Conservation (phyloP, 2,113 vertebrate species). For the Alligator sinensis region DNA sequence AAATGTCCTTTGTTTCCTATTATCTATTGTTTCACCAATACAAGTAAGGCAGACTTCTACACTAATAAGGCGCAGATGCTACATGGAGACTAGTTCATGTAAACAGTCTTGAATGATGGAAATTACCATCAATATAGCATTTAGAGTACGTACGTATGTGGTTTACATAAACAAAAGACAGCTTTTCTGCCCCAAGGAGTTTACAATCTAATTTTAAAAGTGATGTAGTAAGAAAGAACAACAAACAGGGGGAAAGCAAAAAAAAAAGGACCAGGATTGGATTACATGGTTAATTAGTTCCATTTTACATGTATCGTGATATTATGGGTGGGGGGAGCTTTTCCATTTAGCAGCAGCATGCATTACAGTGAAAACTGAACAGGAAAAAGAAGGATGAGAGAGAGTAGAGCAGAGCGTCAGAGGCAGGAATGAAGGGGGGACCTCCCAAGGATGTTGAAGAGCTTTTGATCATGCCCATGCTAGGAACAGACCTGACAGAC, state of each 20-base stretch:
- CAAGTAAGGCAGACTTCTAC: neutral
- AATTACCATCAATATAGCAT: neutral
- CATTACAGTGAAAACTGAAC: neutral
- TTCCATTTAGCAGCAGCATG: neutral
- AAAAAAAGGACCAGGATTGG: neutral
- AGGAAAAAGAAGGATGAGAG: neutral
- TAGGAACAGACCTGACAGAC: neutral
- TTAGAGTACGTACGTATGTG: neutral
- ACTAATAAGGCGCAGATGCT: neutral
- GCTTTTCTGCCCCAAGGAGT: neutral
- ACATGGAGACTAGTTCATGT: neutral
- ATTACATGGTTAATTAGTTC: slow-evolving; percentile 17
- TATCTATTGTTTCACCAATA: slow-evolving; percentile 16
- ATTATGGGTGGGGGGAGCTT: neutral
- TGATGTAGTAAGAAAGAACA: neutral
- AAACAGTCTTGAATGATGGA: neutral
- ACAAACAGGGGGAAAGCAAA: neutral
- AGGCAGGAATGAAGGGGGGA: neutral
- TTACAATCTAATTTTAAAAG: neutral
- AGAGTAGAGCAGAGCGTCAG: neutral
- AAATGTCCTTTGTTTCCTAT: neutral
- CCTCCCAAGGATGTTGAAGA: neutral
- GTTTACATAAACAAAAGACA: neutral
- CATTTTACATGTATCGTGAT: neutral
- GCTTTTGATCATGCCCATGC: neutral